phyloP scores from a whole-genome alignment of 2,797 vertebrate genomes.

The Chelonia mydas region DNA sequence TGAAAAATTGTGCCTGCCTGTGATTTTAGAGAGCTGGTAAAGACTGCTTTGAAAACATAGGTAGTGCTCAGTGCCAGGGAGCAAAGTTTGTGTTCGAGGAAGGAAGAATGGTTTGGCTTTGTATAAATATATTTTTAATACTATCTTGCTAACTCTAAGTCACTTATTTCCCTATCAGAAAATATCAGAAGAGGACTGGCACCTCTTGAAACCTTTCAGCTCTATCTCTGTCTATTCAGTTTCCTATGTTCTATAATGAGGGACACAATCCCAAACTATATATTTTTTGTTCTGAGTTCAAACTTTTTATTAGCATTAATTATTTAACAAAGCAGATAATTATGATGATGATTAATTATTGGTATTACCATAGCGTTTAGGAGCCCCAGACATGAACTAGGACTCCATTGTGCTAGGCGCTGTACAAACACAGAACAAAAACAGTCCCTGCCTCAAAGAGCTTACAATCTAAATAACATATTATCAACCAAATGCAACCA shows the following conservation, averaged over 20 bases:
- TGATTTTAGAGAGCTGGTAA: slow-evolving; percentile 21
- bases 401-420: not conserved
- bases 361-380: not conserved
- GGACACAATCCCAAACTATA: not conserved
- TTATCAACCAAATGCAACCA: not conserved
- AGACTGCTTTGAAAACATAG: slow-evolving; percentile 4
- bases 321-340: not conserved
- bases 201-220: not conserved
- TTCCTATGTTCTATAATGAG: not conserved
- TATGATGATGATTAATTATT: not conserved
- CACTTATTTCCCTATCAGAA: not conserved
- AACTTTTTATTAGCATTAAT: not conserved
- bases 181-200: not conserved
- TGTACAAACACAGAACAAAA: not conserved
- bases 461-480: not conserved
- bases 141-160: not conserved
- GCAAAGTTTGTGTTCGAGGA: not conserved
- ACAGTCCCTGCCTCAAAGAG: not conserved
- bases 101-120: not conserved
- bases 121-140: not conserved
- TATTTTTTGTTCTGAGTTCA: not conserved
- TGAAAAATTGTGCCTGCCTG: not conserved
- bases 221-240: not conserved
- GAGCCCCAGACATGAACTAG: not conserved
- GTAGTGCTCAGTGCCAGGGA: not conserved